phyloP scores from a whole-genome alignment of 2,797 vertebrate genomes.

The Pyrrhura leucotis region DNA sequence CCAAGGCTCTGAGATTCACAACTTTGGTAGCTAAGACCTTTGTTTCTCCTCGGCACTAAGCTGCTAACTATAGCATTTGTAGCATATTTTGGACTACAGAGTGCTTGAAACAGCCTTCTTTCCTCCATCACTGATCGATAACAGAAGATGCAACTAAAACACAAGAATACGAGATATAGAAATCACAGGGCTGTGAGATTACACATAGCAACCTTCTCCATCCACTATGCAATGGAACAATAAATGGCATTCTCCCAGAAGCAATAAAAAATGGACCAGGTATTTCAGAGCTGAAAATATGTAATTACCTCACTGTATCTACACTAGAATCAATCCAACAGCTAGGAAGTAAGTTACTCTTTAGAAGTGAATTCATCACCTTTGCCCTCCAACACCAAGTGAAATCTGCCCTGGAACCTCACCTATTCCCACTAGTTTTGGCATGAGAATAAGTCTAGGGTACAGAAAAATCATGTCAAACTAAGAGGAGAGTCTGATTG shows the following conservation, averaged over 20 bases:
- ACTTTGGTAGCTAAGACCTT: neutral
- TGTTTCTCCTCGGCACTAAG: fast-evolving
- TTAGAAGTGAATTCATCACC: neutral
- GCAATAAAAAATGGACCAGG: neutral
- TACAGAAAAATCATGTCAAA: neutral
- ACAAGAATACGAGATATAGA: neutral
- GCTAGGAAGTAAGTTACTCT: neutral
- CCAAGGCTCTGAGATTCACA: neutral
- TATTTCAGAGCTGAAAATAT: neutral
- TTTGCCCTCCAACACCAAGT: neutral
- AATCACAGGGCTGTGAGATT: neutral
- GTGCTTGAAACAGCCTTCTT: neutral
- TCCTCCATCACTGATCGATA: neutral
- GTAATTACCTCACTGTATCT: neutral
- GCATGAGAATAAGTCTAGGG: neutral
- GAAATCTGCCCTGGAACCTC: neutral
- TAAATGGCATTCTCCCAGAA: neutral
- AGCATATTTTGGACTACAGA: neutral
- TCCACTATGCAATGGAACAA: neutral
- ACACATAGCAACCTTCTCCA: neutral
- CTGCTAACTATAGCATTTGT: neutral
- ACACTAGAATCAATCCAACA: neutral
- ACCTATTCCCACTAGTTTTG: neutral
- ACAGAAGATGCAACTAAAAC: neutral
- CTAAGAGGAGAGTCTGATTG: neutral